Evolutionary conservation across 2,113 vertebrate genomes (phyloP), one percentile per base, ranked within the genome.

Genomic region (Aptenodytes forsteri): DNA sequence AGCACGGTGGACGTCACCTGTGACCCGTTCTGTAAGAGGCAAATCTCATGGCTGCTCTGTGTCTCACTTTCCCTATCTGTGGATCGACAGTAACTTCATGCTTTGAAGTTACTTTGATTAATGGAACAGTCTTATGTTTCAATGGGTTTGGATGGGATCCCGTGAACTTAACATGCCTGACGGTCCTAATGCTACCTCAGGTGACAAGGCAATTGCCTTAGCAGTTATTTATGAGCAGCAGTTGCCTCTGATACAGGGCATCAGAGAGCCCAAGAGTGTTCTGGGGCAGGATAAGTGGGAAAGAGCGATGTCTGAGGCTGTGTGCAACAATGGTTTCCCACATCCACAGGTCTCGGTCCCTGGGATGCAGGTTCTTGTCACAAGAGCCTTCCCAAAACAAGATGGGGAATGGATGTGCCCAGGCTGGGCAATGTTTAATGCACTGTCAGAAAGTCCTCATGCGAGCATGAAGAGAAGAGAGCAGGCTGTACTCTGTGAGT

Each of bases 401-500:
- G 27, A 76, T 20, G 13, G 10, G 11, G 19, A 27, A 66, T 22
- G 52, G 36, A 72, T 16, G 46, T 44, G 65, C 52, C 46, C 49
- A 64, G 29, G 20, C n/a, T 30, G 12, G 52, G 27, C 25, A 59
- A 26, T 12, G 13, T 52, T 64, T 56, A 58, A 62, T 25, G 66
- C 26, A 30, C 34, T 49, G 30, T 58, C 52, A 65, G 46, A 55
- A 89, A 40, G 70, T 49, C 40, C 46, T 71, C 69, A 44, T 2
- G 0, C 16, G 26, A 34, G 23, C 16, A 16, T 14, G n/a, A 70
- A 42, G 0, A 1, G 50, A 81, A 34, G 23, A 56, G 42, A 70
- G 36, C 7, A 47, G 16, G 44, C 58, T 77, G 21, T 26, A 42
- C n/a, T 34, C n/a, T 18, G 18, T 52, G 18, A 21, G 30, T 16